phyloP scores from a whole-genome alignment of 1,140 invertebrate genomes.

The Penaeus indicus region DNA sequence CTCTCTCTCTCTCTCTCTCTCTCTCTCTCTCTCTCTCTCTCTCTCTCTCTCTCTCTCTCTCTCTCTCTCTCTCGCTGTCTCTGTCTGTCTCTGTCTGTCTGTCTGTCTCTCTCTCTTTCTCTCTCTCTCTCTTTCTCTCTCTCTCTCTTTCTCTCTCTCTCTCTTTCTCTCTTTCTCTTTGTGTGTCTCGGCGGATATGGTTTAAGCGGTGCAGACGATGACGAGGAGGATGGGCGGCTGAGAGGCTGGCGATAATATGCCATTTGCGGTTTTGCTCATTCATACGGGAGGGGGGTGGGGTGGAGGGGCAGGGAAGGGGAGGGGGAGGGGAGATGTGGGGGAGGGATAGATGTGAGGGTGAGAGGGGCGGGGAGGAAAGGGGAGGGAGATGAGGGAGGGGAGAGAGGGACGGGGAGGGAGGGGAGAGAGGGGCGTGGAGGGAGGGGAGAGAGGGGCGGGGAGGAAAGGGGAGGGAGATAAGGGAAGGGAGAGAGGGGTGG shows the following conservation, averaged over 20 bases:
- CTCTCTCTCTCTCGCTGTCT: no score
- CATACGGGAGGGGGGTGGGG: neutral
- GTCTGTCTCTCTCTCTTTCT: neutral
- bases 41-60: fast-evolving
- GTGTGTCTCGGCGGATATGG: neutral
- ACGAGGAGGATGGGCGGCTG: no score
- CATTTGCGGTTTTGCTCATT: neutral
- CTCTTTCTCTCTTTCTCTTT: conserved; percentile 32
- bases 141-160: conserved; percentile 15
- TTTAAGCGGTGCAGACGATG: no score
- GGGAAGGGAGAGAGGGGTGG: neutral
- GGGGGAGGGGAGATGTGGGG: no score
- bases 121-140: conserved; percentile 35
- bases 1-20: no score
- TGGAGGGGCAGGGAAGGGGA: neutral
- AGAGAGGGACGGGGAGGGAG: no score
- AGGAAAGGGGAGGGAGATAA: neutral
- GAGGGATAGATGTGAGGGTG: no score
- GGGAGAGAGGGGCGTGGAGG: no score
- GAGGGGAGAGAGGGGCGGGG: neutral
- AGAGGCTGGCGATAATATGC: no score
- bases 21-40: no score
- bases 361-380: neutral
- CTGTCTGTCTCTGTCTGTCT: no score
- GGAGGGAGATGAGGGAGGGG: neutral